Evolutionary conservation across 2,113 vertebrate genomes (phyloP), one percentile per base, ranked within the genome.

Genomic region (Phainopepla nitens): DNA sequence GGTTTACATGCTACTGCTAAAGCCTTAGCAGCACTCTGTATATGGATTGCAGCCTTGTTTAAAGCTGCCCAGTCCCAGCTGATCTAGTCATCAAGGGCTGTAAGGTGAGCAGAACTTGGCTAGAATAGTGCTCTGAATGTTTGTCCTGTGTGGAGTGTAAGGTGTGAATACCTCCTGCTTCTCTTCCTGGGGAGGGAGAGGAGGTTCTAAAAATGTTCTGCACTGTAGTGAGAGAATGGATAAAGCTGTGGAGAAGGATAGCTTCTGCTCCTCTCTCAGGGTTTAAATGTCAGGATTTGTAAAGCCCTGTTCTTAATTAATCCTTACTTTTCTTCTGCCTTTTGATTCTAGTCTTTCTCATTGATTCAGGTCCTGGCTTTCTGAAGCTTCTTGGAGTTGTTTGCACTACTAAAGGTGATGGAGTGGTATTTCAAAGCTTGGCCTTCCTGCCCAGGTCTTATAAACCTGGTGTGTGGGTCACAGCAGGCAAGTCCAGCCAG

Each of bases 211-310:
- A 87, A 35, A 23, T 61, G 41, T 78, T 87, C 13, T 62, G 36
- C 36, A 19, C 35, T 84, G 50, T 28, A 41, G 29, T 29, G 47
- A n/a, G 44, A 51, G 25, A 76, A 24, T 2, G 1, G 17, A 51
- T 71, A 14, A 71, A 87, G 22, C 0, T 0, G 13, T 36, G 27
- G 31, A 64, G 45, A 35, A 54, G 29, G 10, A 20, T 22, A 20
- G 33, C 7, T 89, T 81, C 51, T 83, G 17, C 33, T 91, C 17
- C n/a, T n/a, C 10, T 75, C 61, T 53, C 33, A 71, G 13, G 28
- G 25, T 72, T 79, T 71, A 29, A 20, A 72, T 79, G 23, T 71
- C 44, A 91, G 70, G 44, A 71, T 65, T 87, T 87, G 45, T 49
- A 49, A 82, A 72, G 20, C 31, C 42, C 17, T 57, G 8, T 28